Evolutionary conservation across 2,113 vertebrate species (phyloP), one percentile per base, ranked within the genome.

Genomic region (Paralichthys olivaceus): DNA sequence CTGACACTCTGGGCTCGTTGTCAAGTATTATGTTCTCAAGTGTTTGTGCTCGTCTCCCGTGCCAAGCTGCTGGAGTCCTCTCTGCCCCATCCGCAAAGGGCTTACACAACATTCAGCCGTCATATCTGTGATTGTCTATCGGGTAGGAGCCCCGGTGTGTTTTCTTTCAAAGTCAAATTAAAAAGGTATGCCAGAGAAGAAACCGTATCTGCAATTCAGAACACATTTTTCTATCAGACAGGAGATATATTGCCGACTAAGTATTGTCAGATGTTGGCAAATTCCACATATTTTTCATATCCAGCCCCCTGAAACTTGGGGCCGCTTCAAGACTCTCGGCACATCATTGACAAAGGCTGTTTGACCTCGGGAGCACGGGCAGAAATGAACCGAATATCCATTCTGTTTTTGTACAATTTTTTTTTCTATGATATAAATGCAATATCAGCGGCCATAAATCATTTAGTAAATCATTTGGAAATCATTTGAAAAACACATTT

Each of bases 241-340:
- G 90, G 80, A 92, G 91, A 93, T 93, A 91, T 92, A 92, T 91
- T 93, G 91, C 88, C 80, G 62, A 89, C 90, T 93, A 94, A 94
- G 90, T 92, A 91, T 90, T 94, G 90, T 92, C 91, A 93, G 92
- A 93, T 92, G 92, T 92, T 91, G 92, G 87, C 90, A 94, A 93
- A 94, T 94, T 94, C 92, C 92, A 90, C 87, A 90, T 91, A 90
- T 88, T 91, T 92, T 90, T 93, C 93, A 94, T 91, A 92, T 94
- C 91, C 92, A 88, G 90, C 86, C 85, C 85, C 85, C 79, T 89
- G 84, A 89, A 92, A 92, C 80, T 87, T 77, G 86, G 89, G 85
- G 85, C 87, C 61, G 83, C 87, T 81, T 90, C 76, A 72, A 90
- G 77, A 91, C 89, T 91, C 81, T 62, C 87, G 84, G 84, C 88